Evolutionary conservation across 2,113 vertebrate genomes (phyloP).

Genomic region (Protomyctophum bolini): DNA sequence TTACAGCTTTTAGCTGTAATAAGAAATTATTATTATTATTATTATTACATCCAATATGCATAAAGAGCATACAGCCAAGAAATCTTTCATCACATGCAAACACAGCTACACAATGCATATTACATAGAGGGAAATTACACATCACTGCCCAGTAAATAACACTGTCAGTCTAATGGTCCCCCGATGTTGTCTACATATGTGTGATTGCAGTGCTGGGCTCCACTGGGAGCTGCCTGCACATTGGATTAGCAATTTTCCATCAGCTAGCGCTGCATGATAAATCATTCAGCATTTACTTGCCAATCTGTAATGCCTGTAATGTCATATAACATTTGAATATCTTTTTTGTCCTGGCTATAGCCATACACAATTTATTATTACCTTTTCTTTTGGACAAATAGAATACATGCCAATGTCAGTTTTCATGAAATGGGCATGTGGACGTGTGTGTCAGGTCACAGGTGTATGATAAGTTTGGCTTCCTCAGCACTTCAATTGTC

Average conservation of each 20-base stretch:
- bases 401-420: constrained; percentile 59
- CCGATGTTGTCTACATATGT: constrained; percentile 27
- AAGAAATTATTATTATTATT: too few species aligned
- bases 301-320: constrained; percentile 57
- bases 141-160: constrained; percentile 31
- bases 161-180: constrained; percentile 16
- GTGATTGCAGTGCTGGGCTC: constrained; percentile 49
- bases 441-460: constrained; percentile 43
- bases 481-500: constrained; percentile 39
- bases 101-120: constrained; percentile 11
- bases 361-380: constrained; percentile 2
- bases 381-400: constrained; percentile 39
- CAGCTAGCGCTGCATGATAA: constrained; percentile 62
- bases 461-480: constrained; percentile 22
- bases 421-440: constrained; percentile 54
- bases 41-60: neutral
- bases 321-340: constrained; percentile 48
- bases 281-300: constrained; percentile 70
- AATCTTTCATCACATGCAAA: constrained; percentile 20
- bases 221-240: constrained; percentile 56
- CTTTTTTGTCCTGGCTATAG: constrained; percentile 13
- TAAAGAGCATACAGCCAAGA: neutral
- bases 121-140: constrained; percentile 5
- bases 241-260: constrained; percentile 65
- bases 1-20: too few species aligned